Percentiles rank a stretch among this genome's conserved stretches.
phyloP scores from a whole-genome alignment of 2,113 vertebrate species.

The Prinia subflava region DNA sequence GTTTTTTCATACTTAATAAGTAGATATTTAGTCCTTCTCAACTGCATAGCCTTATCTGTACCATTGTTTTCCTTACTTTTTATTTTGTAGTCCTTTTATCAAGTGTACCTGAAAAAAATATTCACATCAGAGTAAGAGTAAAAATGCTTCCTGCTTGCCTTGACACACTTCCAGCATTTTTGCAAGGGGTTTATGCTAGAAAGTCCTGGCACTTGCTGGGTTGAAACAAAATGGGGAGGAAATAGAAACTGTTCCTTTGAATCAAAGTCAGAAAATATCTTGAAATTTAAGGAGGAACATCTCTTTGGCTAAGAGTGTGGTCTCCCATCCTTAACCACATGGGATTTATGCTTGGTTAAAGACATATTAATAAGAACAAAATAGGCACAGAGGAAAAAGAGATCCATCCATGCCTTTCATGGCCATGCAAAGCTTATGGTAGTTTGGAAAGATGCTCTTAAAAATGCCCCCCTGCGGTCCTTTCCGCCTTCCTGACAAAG shows the following conservation, averaged over 20 bases:
- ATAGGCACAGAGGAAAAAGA: fast-evolving
- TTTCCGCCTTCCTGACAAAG: constrained; percentile 31
- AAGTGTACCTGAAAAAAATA: neutral
- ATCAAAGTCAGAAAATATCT: constrained; percentile 2
- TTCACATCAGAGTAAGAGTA: neutral
- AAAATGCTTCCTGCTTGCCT: neutral
- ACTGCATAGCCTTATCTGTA: neutral
- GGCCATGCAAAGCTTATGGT: neutral
- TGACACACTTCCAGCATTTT: neutral
- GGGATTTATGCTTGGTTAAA: constrained; percentile 1
- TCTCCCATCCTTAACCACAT: neutral
- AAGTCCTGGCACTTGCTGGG: neutral
- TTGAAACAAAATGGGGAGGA: neutral
- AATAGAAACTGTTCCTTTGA: neutral
- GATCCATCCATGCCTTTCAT: neutral
- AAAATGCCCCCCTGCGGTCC: neutral
- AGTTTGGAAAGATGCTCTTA: neutral
- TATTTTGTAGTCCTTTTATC: neutral
- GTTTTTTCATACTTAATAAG: neutral
- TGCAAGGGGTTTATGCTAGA: neutral
- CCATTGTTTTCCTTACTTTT: neutral
- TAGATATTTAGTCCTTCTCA: neutral
- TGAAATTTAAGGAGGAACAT: neutral
- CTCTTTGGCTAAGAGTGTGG: neutral
- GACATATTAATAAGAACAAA: neutral